Percentiles rank a stretch among this genome's conserved stretches.
Evolutionary conservation across 2,113 vertebrate genomes (phyloP).

Genomic region (Donacobius atricapilla): DNA sequence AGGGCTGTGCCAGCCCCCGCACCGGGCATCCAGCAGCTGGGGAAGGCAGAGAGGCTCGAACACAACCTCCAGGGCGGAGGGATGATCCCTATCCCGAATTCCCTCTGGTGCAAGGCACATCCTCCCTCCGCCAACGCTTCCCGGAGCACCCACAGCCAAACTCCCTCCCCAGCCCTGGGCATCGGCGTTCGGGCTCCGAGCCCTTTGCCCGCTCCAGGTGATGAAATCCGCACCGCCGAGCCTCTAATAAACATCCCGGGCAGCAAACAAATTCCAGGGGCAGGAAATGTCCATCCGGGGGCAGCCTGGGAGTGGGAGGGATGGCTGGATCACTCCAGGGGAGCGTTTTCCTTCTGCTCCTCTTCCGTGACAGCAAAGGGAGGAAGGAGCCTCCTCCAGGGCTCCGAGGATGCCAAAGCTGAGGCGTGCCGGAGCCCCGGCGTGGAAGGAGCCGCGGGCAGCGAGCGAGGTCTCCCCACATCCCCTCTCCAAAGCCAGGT

Average conservation of each 20-base stretch:
- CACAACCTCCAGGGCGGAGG: accelerated
- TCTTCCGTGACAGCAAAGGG: neutral
- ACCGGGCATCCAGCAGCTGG: neutral
- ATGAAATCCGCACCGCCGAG: neutral
- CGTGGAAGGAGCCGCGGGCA: neutral
- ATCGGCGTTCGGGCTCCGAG: neutral
- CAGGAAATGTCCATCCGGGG: neutral
- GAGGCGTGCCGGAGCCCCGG: neutral
- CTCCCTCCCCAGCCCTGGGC: neutral
- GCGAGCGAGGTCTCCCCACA: neutral
- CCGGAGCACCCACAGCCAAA: accelerated
- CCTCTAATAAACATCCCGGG: neutral
- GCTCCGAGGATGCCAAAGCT: neutral
- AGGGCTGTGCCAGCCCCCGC: neutral
- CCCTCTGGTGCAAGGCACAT: accelerated
- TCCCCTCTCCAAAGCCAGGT: neutral
- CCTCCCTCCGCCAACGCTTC: neutral
- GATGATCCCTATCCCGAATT: neutral
- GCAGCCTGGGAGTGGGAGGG: neutral
- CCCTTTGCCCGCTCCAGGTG: neutral
- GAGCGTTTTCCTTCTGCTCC: conserved; percentile 14
- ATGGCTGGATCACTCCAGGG: neutral
- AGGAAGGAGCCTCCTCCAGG: neutral
- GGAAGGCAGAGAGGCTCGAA: neutral
- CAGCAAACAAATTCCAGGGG: neutral